Base-by-base conservation (phyloP, 2,113 vertebrate genomes). In the Prietella phreatophila region DNA sequence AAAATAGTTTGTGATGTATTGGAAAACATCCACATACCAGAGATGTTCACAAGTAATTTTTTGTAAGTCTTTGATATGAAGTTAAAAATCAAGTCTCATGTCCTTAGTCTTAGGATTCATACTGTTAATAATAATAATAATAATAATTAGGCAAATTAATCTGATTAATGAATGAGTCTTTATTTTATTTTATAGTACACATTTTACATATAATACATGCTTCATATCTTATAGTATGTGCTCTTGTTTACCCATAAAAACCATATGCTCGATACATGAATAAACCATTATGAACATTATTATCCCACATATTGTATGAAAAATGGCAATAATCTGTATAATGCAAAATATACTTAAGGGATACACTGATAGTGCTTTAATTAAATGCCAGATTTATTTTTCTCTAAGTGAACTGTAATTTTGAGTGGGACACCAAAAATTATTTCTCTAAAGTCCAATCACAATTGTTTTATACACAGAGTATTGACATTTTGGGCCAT, bases 401-500 rank as follows among this genome's bases (percentile, higher is more conserved):
- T 1, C 14, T 78, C 11, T 47, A 14, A 13, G 13, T 50, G 14
- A 50, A 22, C 42, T 50, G 61, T 65, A 73, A 42, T 82, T 84
- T 63, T 33, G 30, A 56, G n/a, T n/a, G n/a, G n/a, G n/a, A n/a
- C n/a, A n/a, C n/a, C n/a, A n/a, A n/a, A n/a, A n/a, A n/a, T n/a
- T n/a, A n/a, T n/a, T n/a, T n/a, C n/a, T n/a, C n/a, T n/a, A n/a
- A n/a, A n/a, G n/a, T n/a, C n/a, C n/a, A n/a, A n/a, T n/a, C n/a
- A n/a, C n/a, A 88, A 73, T 75, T 84, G 39, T 71, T 67, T 84
- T 56, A 55, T 86, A 22, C 65, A 84, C 55, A 76, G 50, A 83
- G 63, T 88, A 67, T 84, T 39, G 11, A 65, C n/a, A 84, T 56
- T 82, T 89, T 83, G 58, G 11, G 61, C 17, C 58, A 53, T 85